These are phyloP conservation scores for Bufotes viridis DNA, from an alignment of 2,797 vertebrate genomes.

Conservation along the genomic window DNA sequence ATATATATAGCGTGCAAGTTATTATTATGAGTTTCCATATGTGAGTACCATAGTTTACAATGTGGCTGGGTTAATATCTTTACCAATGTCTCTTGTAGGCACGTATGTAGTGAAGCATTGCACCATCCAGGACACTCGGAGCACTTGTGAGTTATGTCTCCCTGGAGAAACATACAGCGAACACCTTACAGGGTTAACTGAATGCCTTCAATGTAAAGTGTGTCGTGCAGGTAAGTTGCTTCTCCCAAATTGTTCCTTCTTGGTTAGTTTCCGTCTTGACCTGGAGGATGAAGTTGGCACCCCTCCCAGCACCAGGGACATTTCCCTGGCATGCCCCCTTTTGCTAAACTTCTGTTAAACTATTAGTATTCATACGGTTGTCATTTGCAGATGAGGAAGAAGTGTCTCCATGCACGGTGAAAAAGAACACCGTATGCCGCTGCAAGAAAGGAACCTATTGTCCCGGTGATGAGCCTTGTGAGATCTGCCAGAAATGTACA, in stretches of 20 bases:
- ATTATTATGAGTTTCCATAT: no score
- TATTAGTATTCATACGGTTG: not conserved
- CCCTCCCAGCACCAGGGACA: no score
- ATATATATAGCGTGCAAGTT: no score
- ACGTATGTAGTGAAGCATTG: not conserved
- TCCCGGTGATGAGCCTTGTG: constrained; percentile 28
- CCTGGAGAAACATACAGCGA: constrained; percentile 7
- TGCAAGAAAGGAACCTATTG: constrained; percentile 51
- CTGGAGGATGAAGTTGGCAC: not conserved
- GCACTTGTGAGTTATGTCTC: not conserved
- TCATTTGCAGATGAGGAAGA: constrained; percentile 47
- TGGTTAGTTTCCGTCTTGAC: not conserved
- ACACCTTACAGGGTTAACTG: not conserved
- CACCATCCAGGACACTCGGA: not conserved
- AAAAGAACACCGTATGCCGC: constrained; percentile 7
- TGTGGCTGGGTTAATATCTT: no score
- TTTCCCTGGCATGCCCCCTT: not conserved
- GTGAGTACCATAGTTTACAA: no score
- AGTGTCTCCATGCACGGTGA: not conserved
- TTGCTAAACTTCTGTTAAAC: not conserved
- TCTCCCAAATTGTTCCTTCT: not conserved
- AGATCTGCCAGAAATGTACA: constrained; percentile 39
- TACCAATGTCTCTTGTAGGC: constrained; percentile 20
- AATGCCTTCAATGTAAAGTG: constrained; percentile 4
- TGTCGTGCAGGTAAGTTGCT: constrained; percentile 38